phyloP scores from a whole-genome alignment of 2,113 vertebrate genomes.

The Globicephala melas region DNA sequence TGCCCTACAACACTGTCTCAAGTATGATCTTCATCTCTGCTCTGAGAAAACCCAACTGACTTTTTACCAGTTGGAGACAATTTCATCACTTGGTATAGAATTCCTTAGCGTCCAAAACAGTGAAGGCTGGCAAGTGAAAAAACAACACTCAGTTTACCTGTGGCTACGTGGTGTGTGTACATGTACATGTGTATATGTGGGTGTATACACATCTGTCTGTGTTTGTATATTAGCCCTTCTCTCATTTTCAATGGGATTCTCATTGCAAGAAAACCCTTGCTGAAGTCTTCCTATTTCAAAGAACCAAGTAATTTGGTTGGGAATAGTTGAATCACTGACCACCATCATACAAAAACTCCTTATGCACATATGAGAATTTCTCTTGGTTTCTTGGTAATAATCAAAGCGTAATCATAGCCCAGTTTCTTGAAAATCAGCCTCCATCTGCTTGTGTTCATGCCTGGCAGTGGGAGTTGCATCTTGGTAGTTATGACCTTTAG shows the following conservation, averaged over 20 bases:
- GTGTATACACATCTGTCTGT: not conserved
- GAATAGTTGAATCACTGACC: not conserved
- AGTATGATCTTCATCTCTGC: not conserved
- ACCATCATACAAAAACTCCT: not conserved
- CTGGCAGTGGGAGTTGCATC: not conserved
- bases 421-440: not conserved
- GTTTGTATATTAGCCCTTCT: not conserved
- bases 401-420: not conserved
- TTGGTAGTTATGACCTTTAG: constrained; percentile 30
- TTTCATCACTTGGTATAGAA: not conserved
- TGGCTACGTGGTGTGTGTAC: not conserved
- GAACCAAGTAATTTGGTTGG: not conserved
- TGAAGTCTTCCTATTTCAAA: not conserved
- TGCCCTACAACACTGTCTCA: not conserved
- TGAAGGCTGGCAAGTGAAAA: not conserved
- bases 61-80: not conserved
- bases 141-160: not conserved
- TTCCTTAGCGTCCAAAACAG: not conserved
- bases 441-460: not conserved
- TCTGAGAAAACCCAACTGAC: not conserved
- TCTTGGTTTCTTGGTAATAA: not conserved
- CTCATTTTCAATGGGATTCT: not conserved
- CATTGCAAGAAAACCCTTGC: not conserved
- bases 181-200: accelerated
- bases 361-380: not conserved